Conservation (phyloP, 53 echinoderm and acorn worm genomes). For the Echinarachnius parma region DNA sequence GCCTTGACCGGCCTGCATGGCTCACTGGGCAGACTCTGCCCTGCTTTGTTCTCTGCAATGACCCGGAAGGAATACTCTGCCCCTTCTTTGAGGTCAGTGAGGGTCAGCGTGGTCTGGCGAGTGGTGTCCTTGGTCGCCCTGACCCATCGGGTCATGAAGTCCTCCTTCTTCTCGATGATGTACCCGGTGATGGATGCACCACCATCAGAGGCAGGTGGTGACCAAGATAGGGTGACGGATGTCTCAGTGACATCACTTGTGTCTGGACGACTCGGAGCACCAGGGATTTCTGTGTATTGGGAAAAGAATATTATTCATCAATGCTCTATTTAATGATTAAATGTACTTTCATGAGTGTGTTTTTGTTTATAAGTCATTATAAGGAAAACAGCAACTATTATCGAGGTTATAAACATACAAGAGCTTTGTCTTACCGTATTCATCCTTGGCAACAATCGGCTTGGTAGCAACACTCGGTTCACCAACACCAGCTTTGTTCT, state of each 20-base stretch:
- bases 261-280: slow-evolving; percentile 82
- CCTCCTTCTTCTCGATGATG: slow-evolving; percentile 73
- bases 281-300: slow-evolving; percentile 71
- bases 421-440: slow-evolving; percentile 95
- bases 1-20: slow-evolving; percentile 62
- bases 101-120: slow-evolving; percentile 60
- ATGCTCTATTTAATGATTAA: no score
- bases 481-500: slow-evolving; percentile 88
- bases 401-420: no score
- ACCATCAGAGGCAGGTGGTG: slow-evolving; percentile 70
- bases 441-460: slow-evolving; percentile 85
- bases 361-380: no score
- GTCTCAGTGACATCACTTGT: slow-evolving; percentile 68
- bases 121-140: slow-evolving; percentile 73
- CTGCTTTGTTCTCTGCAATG: slow-evolving; percentile 93
- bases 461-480: slow-evolving; percentile 64
- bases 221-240: slow-evolving; percentile 78
- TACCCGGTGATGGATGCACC: slow-evolving; percentile 81
- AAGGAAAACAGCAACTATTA: no score
- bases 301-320: slow-evolving; percentile 6
- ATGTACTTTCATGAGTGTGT: no score
- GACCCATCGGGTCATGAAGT: slow-evolving; percentile 80
- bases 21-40: slow-evolving; percentile 73
- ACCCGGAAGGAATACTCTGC: slow-evolving; percentile 86
- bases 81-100: slow-evolving; percentile 64